phyloP scores from a whole-genome alignment of 2,797 vertebrate species.

The Enteromius afrohamiltoni region DNA sequence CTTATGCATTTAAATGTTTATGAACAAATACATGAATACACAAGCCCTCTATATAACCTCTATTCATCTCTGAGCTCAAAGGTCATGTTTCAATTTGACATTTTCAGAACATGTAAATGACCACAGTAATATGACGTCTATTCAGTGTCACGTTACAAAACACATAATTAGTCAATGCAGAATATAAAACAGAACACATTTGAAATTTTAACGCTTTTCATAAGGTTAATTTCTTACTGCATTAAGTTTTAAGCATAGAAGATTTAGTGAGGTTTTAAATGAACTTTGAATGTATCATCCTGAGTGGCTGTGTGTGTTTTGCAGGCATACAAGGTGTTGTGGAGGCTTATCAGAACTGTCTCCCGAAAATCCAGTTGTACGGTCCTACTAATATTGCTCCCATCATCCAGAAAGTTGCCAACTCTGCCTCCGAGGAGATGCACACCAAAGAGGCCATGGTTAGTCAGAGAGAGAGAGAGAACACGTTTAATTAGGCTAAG shows the following conservation, averaged over 20 bases:
- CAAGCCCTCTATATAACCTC: background rate
- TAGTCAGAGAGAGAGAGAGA: conserved; percentile 65
- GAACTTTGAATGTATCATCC: background rate
- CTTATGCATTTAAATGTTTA: background rate
- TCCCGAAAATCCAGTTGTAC: conserved; percentile 96
- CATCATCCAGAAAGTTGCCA: conserved; percentile 98
- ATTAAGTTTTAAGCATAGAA: background rate
- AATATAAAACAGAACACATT: background rate
- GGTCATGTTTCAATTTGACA: background rate
- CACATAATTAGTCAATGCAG: background rate
- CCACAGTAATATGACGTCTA: background rate
- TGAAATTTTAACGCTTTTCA: too few relatives aligned
- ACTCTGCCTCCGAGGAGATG: conserved; percentile 95
- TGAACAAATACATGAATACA: background rate
- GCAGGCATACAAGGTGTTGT: conserved; percentile 98
- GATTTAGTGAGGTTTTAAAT: background rate
- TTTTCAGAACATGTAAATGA: background rate
- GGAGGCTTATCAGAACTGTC: conserved; percentile 98
- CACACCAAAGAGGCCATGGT: conserved; percentile 98
- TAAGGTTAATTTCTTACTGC: background rate
- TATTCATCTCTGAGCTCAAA: background rate
- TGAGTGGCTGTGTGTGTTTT: conserved; percentile 64
- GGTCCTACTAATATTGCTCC: conserved; percentile 98
- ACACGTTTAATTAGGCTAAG: conserved; percentile 18
- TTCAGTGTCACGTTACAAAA: background rate